Base-by-base conservation (phyloP, 1,140 invertebrate species). In the Daktulosphaira vitifoliae region DNA sequence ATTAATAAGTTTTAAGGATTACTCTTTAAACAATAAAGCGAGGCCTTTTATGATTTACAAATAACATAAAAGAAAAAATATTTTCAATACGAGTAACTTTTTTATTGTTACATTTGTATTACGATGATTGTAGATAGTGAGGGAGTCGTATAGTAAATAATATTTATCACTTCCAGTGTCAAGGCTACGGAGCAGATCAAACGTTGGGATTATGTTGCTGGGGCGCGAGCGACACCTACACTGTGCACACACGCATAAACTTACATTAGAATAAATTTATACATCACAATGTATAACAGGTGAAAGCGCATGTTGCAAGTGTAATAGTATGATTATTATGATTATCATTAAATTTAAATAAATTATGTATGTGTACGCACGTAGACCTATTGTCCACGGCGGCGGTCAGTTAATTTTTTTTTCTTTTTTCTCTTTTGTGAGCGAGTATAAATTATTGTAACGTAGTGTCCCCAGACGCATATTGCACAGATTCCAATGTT, bases 211-310 rank as follows among this genome's bases (percentile, higher is more conserved):
- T 42, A 59, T 59, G 25, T 44, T 25, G 22, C 42, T n/a, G 22
- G 25, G 38, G 38, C 23, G 53, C 53, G 38, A 42, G 53, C 22
- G 53, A 59, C 53, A 59, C 53, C 53, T 59, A 59, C 53, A 59
- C 38, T 13, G 13, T 38, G 33, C 25, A 51, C 16, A 2, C 26
- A n/a, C n/a, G n/a, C n/a, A n/a, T n/a, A n/a, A n/a, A n/a, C n/a
- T n/a, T n/a, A n/a, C n/a, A n/a, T n/a, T n/a, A n/a, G n/a, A n/a
- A n/a, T n/a, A n/a, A n/a, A 15, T n/a, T 1, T 22, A 9, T 18
- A 22, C 7, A 48, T 53, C 15, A 33, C 15, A 15, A 22, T 7
- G 18, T 38, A 38, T 29, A 20, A 23, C 23, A 37, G n/a, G 53
- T 18, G 51, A 59, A 59, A 59, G 53, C 16, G 39, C n/a, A 56